Evolutionary conservation across 2,888 invertebrate species (phyloP).

Genomic region (Aspidapion aeneum): DNA sequence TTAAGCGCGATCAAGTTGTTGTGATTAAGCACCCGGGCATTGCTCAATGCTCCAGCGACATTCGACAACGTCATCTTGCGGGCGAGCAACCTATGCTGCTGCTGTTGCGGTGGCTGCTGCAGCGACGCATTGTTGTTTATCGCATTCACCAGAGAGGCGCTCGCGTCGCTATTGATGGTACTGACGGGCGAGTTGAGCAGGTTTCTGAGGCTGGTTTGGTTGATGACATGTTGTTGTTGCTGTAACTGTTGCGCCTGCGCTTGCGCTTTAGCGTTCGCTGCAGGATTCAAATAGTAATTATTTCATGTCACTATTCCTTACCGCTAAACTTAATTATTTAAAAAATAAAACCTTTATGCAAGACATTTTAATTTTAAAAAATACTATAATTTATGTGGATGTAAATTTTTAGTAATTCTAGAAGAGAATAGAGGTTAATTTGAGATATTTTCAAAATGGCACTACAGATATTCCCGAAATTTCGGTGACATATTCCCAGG

Average conservation of each 20-base stretch:
- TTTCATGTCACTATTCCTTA: not conserved
- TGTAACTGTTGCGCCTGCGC: conserved; percentile 33
- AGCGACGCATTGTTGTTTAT: conserved; percentile 38
- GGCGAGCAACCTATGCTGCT: conserved; percentile 49
- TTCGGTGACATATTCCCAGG: too few species aligned
- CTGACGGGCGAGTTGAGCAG: conserved; percentile 74
- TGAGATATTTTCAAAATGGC: too few species aligned
- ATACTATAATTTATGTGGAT: too few species aligned
- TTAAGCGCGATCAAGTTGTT: conserved; percentile 47
- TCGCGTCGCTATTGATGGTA: conserved; percentile 54
- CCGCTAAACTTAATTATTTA: not conserved
- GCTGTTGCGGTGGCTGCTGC: too few species aligned
- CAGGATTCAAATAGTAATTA: not conserved
- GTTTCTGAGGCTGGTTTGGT: conserved; percentile 53
- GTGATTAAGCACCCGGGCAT: conserved; percentile 46
- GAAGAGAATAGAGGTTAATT: too few species aligned
- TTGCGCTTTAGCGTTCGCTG: conserved; percentile 39
- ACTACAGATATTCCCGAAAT: too few species aligned
- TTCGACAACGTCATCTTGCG: conserved; percentile 58
- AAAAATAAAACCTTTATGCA: not conserved
- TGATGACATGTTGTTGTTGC: conserved; percentile 39
- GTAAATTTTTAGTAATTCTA: too few species aligned
- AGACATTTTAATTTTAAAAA: too few species aligned
- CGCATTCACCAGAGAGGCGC: conserved; percentile 53
- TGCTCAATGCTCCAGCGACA: conserved; percentile 35